phyloP scores from a whole-genome alignment of 1,140 invertebrate species.

The Cydia splendana region DNA sequence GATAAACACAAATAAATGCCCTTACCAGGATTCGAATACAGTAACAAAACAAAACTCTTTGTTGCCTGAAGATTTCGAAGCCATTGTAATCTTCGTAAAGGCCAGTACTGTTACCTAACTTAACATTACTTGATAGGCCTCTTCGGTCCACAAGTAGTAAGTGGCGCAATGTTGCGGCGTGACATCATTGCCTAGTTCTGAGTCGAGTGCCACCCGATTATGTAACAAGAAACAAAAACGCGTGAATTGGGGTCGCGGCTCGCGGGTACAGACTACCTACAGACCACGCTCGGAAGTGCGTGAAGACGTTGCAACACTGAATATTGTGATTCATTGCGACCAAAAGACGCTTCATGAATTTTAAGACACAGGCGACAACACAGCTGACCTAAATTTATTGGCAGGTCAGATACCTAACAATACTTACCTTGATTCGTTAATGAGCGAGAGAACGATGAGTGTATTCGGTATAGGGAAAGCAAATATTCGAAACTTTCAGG shows the following conservation, averaged over 20 bases:
- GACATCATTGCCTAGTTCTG: slow-evolving; percentile 78
- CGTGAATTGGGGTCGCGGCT: slow-evolving; percentile 69
- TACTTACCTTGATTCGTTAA: neutral
- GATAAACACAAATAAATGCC: too few relatives aligned
- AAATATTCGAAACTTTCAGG: too few relatives aligned
- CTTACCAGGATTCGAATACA: neutral
- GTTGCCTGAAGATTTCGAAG: slow-evolving; percentile 21
- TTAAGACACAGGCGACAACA: slow-evolving; percentile 14
- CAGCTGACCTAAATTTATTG: slow-evolving; percentile 4
- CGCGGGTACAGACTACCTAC: slow-evolving; percentile 53
- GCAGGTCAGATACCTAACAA: slow-evolving; percentile 15
- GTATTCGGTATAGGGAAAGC: too few relatives aligned
- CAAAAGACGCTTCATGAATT: slow-evolving; percentile 13
- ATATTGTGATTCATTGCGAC: slow-evolving; percentile 40
- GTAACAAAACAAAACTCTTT: neutral
- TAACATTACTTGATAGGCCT: slow-evolving; percentile 43
- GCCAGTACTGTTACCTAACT: slow-evolving; percentile 27
- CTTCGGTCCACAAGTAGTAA: slow-evolving; percentile 43
- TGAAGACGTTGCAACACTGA: slow-evolving; percentile 48
- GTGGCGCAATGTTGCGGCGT: slow-evolving; percentile 76
- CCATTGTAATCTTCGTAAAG: slow-evolving; percentile 16
- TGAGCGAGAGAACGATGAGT: neutral
- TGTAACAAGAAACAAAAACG: slow-evolving; percentile 71
- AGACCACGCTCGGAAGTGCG: slow-evolving; percentile 71
- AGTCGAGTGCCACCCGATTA: slow-evolving; percentile 71